Percentiles rank a stretch among this genome's conserved stretches.
phyloP scores from a whole-genome alignment of 2,888 invertebrate genomes.

The Oscheius sp. region DNA sequence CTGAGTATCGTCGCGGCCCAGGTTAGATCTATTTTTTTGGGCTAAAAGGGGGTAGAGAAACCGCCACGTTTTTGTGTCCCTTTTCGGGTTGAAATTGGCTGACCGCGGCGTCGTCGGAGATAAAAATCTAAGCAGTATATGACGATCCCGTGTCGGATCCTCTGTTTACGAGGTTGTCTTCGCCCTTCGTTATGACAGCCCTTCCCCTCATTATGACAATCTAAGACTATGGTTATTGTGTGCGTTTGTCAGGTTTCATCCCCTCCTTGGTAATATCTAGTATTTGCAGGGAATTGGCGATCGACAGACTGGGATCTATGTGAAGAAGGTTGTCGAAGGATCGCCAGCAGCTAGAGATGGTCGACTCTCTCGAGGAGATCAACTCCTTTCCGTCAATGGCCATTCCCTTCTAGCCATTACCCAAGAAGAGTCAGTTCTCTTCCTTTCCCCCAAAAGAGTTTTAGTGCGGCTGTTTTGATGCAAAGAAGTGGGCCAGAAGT shows the following conservation, averaged over 20 bases:
- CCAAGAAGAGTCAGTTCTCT: constrained; percentile 77
- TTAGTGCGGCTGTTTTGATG: constrained; percentile 91
- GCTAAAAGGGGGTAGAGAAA: neutral
- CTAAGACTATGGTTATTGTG: constrained; percentile 37
- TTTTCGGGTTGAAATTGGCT: neutral
- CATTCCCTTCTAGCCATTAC: constrained; percentile 86
- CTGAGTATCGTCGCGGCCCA: constrained; percentile 97
- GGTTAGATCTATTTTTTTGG: constrained; percentile 75
- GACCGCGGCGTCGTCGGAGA: constrained; percentile 5
- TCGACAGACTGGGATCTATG: constrained; percentile 91
- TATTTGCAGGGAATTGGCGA: constrained; percentile 79
- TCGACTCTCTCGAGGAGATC: constrained; percentile 93
- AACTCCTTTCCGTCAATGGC: constrained; percentile 93
- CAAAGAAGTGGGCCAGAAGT: constrained; percentile 92
- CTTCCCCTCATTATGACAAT: constrained; percentile 30
- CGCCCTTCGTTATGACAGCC: neutral
- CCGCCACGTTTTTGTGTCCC: neutral
- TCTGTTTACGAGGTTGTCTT: constrained; percentile 27
- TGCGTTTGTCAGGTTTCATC: constrained; percentile 32
- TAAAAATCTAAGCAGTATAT: constrained; percentile 22
- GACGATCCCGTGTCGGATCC: constrained; percentile 11
- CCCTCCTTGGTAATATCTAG: neutral
- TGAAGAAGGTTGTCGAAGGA: constrained; percentile 93
- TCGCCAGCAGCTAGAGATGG: constrained; percentile 81
- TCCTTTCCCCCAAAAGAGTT: constrained; percentile 33